Percentiles rank a stretch among this genome's conserved stretches.
Conservation (phyloP, 2,113 vertebrate species). For the Rutilus rutilus region DNA sequence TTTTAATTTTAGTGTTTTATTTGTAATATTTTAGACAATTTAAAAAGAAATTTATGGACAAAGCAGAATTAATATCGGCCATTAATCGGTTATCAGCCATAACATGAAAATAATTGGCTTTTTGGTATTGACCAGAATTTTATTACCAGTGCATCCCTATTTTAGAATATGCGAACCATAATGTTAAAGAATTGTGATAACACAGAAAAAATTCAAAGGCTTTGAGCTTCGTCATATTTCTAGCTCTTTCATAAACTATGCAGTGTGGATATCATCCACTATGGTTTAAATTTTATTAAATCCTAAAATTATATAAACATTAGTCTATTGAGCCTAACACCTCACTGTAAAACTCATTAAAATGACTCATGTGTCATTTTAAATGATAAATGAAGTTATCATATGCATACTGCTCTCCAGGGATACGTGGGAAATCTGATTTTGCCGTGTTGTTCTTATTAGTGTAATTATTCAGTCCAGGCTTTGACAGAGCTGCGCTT, state of each 20-base stretch:
- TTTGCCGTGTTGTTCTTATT: not conserved
- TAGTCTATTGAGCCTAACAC: slow-evolving; percentile 8
- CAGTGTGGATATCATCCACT: not conserved
- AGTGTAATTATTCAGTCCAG: slow-evolving; percentile 18
- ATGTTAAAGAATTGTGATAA: not conserved
- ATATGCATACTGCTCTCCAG: not conserved
- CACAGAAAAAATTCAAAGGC: not conserved
- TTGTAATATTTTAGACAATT: not conserved
- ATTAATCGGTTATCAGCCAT: not conserved
- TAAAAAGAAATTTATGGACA: not conserved
- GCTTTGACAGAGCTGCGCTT: not conserved
- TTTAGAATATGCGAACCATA: not conserved
- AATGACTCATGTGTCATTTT: not conserved
- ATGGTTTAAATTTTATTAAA: not conserved
- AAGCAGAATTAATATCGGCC: not conserved
- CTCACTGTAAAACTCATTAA: slow-evolving; percentile 15
- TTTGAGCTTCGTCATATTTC: not conserved
- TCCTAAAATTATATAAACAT: not conserved
- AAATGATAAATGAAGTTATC: not conserved
- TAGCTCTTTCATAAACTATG: not conserved
- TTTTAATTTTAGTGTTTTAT: not conserved
- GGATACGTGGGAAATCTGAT: not conserved
- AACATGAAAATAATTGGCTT: not conserved
- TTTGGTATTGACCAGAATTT: not conserved
- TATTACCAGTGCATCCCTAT: not conserved